These are phyloP conservation scores for Oceanites oceanicus DNA, from an alignment of 2,113 vertebrate species.

Conservation along the genomic window DNA sequence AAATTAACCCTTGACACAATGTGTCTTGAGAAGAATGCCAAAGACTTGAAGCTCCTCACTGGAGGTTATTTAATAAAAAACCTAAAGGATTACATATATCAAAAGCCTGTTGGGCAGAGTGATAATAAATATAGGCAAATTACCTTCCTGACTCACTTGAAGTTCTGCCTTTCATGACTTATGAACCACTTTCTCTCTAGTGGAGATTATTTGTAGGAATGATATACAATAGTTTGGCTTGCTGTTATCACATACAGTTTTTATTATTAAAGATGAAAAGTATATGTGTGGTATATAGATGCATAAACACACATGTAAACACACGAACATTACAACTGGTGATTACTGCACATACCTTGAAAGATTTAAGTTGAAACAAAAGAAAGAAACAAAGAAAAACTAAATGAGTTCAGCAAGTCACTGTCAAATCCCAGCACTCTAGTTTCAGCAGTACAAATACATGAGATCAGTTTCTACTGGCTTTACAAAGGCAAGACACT, in stretches of 20 bases:
- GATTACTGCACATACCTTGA: neutral
- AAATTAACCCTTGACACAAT: neutral
- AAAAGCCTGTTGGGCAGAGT: neutral
- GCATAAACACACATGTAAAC: neutral
- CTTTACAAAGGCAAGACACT: neutral
- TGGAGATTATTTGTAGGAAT: constrained; percentile 9
- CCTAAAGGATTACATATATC: neutral
- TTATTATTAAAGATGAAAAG: neutral
- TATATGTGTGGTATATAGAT: neutral
- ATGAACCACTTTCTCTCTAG: neutral
- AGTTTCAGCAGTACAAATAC: neutral
- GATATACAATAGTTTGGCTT: neutral
- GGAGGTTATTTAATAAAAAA: neutral
- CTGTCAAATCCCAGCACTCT: neutral
- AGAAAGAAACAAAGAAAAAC: neutral
- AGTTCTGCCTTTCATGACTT: constrained; percentile 6
- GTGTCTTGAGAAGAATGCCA: neutral
- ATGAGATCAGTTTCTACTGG: neutral
- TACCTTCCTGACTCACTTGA: constrained; percentile 20
- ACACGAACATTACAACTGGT: neutral
- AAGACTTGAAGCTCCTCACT: neutral
- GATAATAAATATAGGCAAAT: constrained; percentile 24
- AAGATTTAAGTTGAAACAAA: neutral
- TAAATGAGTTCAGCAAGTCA: neutral
- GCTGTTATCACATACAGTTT: neutral